phyloP scores from a whole-genome alignment of 2,888 invertebrate species.

The Ectemnius continuus region DNA sequence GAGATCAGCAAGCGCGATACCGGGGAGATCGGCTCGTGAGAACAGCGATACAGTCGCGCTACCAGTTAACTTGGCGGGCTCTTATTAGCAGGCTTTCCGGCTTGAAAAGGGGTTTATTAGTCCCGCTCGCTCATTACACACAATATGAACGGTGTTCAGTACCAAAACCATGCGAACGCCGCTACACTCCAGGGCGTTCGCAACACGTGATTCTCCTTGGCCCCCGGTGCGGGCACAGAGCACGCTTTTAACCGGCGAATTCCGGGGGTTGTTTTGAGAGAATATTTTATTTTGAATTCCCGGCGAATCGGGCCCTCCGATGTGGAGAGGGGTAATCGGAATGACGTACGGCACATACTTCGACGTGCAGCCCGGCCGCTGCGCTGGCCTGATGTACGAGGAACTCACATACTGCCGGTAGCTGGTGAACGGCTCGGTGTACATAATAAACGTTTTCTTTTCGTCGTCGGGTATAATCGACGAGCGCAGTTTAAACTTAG shows the following conservation, averaged over 20 bases:
- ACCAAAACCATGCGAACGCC: not conserved
- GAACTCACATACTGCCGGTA: slow-evolving; percentile 16
- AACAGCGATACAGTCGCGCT: slow-evolving; percentile 17
- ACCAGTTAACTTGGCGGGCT: not conserved
- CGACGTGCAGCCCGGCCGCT: not conserved
- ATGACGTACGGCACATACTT: not conserved
- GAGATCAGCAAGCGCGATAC: slow-evolving; percentile 21
- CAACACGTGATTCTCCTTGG: not conserved
- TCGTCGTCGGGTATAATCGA: slow-evolving; percentile 51
- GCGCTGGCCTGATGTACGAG: slow-evolving; percentile 13
- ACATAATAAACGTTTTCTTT: slow-evolving; percentile 58
- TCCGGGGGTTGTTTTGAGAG: not conserved
- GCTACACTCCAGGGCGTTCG: not conserved
- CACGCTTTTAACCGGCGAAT: slow-evolving; percentile 6
- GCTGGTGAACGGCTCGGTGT: slow-evolving; percentile 35
- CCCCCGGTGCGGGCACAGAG: not conserved
- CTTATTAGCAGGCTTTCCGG: slow-evolving; percentile 1
- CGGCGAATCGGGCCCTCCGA: not conserved
- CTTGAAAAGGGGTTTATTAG: not conserved
- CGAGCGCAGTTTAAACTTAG: slow-evolving; percentile 46
- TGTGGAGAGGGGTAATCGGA: slow-evolving; percentile 4
- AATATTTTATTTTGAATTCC: slow-evolving; percentile 4
- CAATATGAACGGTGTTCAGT: not conserved
- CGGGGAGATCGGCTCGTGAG: slow-evolving; percentile 22
- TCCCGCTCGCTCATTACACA: not conserved